Evolutionary conservation across 2,888 invertebrate genomes (phyloP).

Genomic region (Orgyia antiqua): DNA sequence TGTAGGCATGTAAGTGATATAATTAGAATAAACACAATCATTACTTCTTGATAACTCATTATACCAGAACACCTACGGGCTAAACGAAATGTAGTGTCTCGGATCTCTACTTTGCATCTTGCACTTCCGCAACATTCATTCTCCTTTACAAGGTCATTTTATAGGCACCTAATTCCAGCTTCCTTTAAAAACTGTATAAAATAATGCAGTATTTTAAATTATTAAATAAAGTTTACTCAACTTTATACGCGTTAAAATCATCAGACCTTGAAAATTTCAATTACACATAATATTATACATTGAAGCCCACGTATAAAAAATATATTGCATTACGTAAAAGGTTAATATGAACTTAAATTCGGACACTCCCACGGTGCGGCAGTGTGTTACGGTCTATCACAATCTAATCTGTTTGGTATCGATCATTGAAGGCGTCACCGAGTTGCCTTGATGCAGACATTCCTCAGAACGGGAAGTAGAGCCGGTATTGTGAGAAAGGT

Average conservation of each 20-base stretch:
- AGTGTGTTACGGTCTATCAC: constrained; percentile 4
- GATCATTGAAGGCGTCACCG: constrained; percentile 43
- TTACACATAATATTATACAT: constrained; percentile 14
- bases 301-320: constrained; percentile 18
- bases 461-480: constrained; percentile 55
- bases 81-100: no score
- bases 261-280: constrained; percentile 20
- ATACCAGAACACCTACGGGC: no score
- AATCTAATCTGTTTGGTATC: no score
- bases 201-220: no score
- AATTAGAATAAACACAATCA: no score
- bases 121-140: no score
- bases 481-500: constrained; percentile 18
- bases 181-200: no score
- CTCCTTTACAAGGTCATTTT: no score
- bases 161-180: no score
- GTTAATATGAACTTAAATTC: constrained; percentile 9
- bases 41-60: no score
- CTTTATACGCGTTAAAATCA: constrained; percentile 10
- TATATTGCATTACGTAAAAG: constrained; percentile 9
- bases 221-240: constrained; percentile 4
- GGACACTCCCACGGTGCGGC: constrained; percentile 22
- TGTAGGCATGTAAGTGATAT: no score
- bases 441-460: constrained; percentile 57
- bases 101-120: no score